A percentile compares a stretch with the other conserved stretches of the same genome.
Evolutionary conservation across 2,888 invertebrate genomes (phyloP).

Genomic region (Pristionchus japonicus): DNA sequence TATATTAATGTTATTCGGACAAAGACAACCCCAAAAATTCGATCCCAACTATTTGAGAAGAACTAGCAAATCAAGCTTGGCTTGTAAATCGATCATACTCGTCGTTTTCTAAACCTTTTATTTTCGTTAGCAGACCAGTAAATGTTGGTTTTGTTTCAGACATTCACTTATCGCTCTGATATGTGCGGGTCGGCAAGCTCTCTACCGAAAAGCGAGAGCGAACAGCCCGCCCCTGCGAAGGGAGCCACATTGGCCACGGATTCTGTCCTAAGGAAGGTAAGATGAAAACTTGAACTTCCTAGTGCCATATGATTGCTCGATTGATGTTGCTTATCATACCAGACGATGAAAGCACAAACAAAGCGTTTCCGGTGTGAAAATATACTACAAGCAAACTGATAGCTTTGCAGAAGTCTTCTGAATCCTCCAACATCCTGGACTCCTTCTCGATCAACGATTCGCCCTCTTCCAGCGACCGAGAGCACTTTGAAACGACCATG

Average conservation of each 20-base stretch:
- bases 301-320: too few species aligned
- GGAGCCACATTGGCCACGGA: neutral
- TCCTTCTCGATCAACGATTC: neutral
- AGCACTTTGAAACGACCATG: neutral
- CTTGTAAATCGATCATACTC: neutral
- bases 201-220: conserved; percentile 23
- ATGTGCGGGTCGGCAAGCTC: conserved; percentile 12
- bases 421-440: neutral
- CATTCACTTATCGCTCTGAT: conserved; percentile 32
- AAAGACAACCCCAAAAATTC: too few species aligned
- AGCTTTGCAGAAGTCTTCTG: neutral
- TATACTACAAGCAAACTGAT: neutral
- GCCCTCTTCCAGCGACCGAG: neutral
- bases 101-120: neutral
- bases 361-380: too few species aligned
- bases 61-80: neutral
- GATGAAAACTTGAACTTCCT: too few species aligned
- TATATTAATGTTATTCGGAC: neutral
- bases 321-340: too few species aligned
- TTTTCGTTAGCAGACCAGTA: neutral
- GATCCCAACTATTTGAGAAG: too few species aligned
- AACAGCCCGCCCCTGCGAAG: neutral
- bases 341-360: too few species aligned
- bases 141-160: neutral
- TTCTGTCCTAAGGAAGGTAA: conserved; percentile 4